Conservation (phyloP, 2,797 vertebrate genomes). For the Myotis vivesi region DNA sequence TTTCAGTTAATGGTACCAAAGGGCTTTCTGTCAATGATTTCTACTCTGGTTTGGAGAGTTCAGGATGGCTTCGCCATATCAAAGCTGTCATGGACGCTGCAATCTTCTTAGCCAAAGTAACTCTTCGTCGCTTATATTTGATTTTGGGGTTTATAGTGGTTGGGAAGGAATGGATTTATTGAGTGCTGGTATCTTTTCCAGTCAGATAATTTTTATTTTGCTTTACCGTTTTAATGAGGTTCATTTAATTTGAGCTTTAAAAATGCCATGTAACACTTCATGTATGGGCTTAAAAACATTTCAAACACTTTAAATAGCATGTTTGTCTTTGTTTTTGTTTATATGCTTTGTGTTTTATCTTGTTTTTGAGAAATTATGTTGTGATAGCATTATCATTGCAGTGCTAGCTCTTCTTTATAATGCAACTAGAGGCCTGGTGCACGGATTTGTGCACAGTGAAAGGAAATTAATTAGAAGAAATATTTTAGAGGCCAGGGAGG, state of each 20-base stretch:
- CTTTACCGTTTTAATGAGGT: not conserved
- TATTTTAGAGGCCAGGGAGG: no score
- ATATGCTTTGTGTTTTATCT: not conserved
- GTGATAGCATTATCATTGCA: not conserved
- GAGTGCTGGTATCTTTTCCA: not conserved
- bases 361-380: not conserved
- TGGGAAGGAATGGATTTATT: not conserved
- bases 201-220: not conserved
- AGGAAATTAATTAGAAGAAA: no score
- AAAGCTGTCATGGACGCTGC: conserved; percentile 96
- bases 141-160: not conserved
- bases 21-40: conserved; percentile 93
- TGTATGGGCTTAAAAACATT: not conserved
- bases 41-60: conserved; percentile 92
- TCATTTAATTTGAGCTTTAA: not conserved
- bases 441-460: no score
- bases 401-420: not conserved
- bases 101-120: conserved; percentile 93
- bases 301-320: not conserved
- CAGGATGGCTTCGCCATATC: conserved; percentile 96
- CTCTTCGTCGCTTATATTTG: not conserved
- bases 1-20: conserved; percentile 90
- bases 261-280: not conserved
- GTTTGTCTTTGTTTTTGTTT: not conserved
- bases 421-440: no score